Conservation (phyloP, 2,888 invertebrate species). For the Metellina segmentata region DNA sequence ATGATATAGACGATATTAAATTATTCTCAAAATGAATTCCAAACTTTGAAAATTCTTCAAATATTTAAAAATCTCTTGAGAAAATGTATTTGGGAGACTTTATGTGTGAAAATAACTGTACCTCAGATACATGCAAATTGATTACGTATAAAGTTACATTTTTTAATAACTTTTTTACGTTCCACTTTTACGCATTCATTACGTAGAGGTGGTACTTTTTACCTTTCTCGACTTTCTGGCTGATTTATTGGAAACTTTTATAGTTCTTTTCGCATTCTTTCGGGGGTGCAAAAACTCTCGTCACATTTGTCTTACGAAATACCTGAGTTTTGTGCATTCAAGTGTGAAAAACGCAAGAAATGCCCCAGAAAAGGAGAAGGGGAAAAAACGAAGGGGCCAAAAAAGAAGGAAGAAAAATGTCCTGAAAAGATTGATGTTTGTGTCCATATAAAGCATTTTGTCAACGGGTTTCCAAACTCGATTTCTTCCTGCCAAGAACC, state of each 20-base stretch:
- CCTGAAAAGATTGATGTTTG: slow-evolving; percentile 44
- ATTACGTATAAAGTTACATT: too few relatives aligned
- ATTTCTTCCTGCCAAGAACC: slow-evolving; percentile 17
- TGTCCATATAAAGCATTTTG: slow-evolving; percentile 46
- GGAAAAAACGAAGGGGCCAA: not conserved
- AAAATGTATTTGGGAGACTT: too few relatives aligned
- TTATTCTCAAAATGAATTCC: too few relatives aligned
- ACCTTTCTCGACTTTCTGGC: not conserved
- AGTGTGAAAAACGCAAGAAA: slow-evolving; percentile 18
- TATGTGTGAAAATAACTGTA: too few relatives aligned
- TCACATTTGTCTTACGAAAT: slow-evolving; percentile 35
- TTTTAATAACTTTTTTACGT: not conserved
- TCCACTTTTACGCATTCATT: not conserved
- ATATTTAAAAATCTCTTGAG: too few relatives aligned
- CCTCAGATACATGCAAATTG: too few relatives aligned
- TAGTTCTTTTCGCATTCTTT: slow-evolving; percentile 8
- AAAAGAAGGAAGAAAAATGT: slow-evolving; percentile 4
- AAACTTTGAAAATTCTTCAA: too few relatives aligned
- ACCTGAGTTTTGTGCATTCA: slow-evolving; percentile 20
- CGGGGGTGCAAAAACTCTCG: not conserved
- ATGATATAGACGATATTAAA: too few relatives aligned
- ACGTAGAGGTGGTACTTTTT: not conserved
- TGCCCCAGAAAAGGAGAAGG: not conserved
- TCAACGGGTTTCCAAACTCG: slow-evolving; percentile 42
- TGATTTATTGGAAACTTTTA: slow-evolving; percentile 3